A percentile compares a stretch with the other conserved stretches of the same genome.
phyloP scores from a whole-genome alignment of 92 coral and sea anemone species.

The Actinernus sp. region DNA sequence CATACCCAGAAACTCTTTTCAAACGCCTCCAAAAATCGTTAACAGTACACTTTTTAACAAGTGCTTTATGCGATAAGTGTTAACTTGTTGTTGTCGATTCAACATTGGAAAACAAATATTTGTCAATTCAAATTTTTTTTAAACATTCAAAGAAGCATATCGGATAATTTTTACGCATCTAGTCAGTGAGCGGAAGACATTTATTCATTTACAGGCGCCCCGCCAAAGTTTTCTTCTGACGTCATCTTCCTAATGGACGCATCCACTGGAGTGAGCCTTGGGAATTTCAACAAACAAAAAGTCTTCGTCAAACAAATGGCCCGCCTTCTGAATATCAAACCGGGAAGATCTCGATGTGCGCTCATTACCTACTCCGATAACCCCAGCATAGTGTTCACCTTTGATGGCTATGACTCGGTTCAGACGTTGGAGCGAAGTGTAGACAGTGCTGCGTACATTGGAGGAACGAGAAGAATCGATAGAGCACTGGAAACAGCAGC shows the following conservation, averaged over 20 bases:
- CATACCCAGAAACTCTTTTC: too few relatives aligned
- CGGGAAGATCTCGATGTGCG: slow-evolving; percentile 70
- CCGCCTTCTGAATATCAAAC: slow-evolving; percentile 54
- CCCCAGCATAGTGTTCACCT: slow-evolving; percentile 54
- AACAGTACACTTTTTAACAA: too few relatives aligned
- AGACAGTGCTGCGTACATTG: slow-evolving; percentile 48
- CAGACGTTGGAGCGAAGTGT: slow-evolving; percentile 32
- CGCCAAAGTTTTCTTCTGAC: slow-evolving; percentile 59
- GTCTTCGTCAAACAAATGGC: slow-evolving; percentile 73
- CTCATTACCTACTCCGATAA: slow-evolving; percentile 72
- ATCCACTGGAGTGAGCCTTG: slow-evolving; percentile 56
- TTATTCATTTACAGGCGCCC: slow-evolving; percentile 16
- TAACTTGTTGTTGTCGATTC: too few relatives aligned
- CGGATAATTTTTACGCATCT: too few relatives aligned
- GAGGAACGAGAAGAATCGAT: slow-evolving; percentile 61
- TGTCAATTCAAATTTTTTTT: too few relatives aligned
- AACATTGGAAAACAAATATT: too few relatives aligned
- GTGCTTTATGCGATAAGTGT: too few relatives aligned
- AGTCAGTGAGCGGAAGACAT: too few relatives aligned
- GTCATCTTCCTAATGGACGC: slow-evolving; percentile 82
- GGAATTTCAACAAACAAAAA: slow-evolving; percentile 47
- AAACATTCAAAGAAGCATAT: too few relatives aligned
- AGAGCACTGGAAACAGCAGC: slow-evolving; percentile 45
- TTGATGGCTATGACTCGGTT: slow-evolving; percentile 49
- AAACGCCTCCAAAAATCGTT: too few relatives aligned